Conservation (phyloP, 2,797 vertebrate species). For the Acipenser oxyrinchus region DNA sequence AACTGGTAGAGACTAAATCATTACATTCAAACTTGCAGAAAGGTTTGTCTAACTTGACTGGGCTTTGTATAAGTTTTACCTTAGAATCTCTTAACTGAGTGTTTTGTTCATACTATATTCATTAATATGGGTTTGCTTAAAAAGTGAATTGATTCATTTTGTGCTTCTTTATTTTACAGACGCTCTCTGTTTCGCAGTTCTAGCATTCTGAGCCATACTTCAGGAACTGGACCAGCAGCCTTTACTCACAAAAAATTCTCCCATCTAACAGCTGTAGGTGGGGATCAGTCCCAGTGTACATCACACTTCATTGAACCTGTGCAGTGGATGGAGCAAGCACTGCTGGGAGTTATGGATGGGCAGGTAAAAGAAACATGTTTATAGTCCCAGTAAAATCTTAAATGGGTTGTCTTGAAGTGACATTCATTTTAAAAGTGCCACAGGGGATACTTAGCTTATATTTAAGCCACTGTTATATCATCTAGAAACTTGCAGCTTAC, state of each 20-base stretch:
- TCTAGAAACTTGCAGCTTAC: no score
- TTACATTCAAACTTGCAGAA: background rate
- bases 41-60: background rate
- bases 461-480: no score
- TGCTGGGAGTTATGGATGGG: constrained; percentile 83
- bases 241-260: constrained; percentile 73
- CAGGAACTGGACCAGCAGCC: constrained; percentile 65
- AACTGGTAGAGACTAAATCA: background rate
- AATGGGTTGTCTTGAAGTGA: no score
- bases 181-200: constrained; percentile 74
- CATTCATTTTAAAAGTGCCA: no score
- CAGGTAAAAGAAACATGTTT: constrained; percentile 59
- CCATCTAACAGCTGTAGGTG: constrained; percentile 18
- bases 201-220: constrained; percentile 73
- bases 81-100: no score
- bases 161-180: constrained; percentile 41
- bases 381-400: background rate
- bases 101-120: background rate
- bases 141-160: background rate
- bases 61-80: background rate
- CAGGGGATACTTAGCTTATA: no score
- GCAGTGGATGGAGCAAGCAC: constrained; percentile 81
- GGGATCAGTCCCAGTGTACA: constrained; percentile 63
- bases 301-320: constrained; percentile 89
- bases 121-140: background rate